Evolutionary conservation across 1,140 invertebrate genomes (phyloP).

Genomic region (Helicoverpa armigera): DNA sequence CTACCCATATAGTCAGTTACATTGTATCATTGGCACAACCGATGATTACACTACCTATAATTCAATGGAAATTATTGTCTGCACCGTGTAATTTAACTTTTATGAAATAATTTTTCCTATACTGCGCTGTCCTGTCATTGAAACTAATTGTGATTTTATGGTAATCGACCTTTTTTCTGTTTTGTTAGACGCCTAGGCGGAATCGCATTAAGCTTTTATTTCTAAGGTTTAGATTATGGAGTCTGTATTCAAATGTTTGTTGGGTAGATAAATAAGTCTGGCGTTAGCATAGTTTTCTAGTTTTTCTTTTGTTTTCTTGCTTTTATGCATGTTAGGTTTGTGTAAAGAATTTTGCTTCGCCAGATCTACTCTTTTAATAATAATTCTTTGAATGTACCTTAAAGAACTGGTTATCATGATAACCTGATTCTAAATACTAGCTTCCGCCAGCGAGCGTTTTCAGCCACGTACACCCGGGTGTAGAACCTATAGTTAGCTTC

Average conservation of each 20-base stretch:
- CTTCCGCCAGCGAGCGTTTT: too few relatives aligned
- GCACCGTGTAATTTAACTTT: constrained; percentile 40
- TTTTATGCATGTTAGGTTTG: not conserved
- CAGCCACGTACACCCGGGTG: too few relatives aligned
- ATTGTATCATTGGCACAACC: constrained; percentile 24
- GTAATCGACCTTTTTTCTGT: constrained; percentile 21
- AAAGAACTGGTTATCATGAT: too few relatives aligned
- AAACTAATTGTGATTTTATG: constrained; percentile 43
- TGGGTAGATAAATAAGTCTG: not conserved
- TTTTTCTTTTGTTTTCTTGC: not conserved
- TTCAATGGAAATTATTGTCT: constrained; percentile 37
- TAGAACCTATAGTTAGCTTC: too few relatives aligned
- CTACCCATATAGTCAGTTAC: constrained; percentile 7
- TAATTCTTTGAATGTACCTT: too few relatives aligned
- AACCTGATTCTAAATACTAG: too few relatives aligned
- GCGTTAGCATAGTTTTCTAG: not conserved
- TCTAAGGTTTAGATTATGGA: not conserved
- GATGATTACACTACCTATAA: constrained; percentile 31
- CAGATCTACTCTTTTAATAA: not conserved
- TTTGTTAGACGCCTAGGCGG: not conserved
- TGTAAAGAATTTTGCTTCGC: not conserved
- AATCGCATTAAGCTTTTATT: constrained; percentile 4
- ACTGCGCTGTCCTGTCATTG: constrained; percentile 23
- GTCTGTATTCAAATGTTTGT: not conserved
- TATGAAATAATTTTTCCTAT: constrained; percentile 44